phyloP scores from a whole-genome alignment of 2,888 invertebrate genomes.

The Argyresthia albistria region DNA sequence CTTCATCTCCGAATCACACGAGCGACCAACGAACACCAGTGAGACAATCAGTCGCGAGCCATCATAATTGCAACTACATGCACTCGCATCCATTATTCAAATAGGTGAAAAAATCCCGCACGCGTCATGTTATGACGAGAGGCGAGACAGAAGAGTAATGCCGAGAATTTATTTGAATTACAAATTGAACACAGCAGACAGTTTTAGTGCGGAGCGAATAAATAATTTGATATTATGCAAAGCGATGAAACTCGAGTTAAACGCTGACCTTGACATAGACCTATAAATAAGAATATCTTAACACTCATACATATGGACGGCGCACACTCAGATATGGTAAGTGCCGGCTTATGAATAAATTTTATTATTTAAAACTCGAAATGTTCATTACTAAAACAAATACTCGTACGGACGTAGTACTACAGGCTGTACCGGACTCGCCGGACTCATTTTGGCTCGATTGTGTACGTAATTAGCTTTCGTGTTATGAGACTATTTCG shows the following conservation, averaged over 20 bases:
- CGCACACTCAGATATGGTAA: conserved; percentile 68
- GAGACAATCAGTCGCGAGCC: conserved; percentile 4
- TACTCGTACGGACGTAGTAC: conserved; percentile 64
- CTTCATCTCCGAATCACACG: conserved; percentile 6
- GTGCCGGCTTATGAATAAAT: conserved; percentile 70
- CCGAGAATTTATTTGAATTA: conserved; percentile 59
- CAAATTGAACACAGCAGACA: conserved; percentile 61
- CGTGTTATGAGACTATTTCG: conserved; percentile 5
- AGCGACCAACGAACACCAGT: conserved; percentile 5
- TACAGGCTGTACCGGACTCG: conserved; percentile 50
- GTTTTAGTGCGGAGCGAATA: conserved; percentile 66
- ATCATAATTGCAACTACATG: conserved; percentile 18
- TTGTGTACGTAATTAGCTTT: conserved; percentile 5
- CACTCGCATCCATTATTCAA: conserved; percentile 16
- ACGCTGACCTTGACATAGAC: conserved; percentile 66
- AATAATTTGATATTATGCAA: conserved; percentile 71
- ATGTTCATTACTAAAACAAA: conserved; percentile 73
- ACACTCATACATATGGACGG: conserved; percentile 69
- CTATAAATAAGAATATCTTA: conserved; percentile 71
- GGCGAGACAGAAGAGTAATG: conserved; percentile 35
- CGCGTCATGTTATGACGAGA: conserved; percentile 45
- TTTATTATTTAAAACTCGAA: conserved; percentile 71
- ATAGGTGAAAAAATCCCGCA: conserved; percentile 41
- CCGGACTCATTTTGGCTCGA: conserved; percentile 2
- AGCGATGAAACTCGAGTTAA: conserved; percentile 56